phyloP scores from a whole-genome alignment of 2,797 vertebrate species.

The Cetoscarus ocellatus region DNA sequence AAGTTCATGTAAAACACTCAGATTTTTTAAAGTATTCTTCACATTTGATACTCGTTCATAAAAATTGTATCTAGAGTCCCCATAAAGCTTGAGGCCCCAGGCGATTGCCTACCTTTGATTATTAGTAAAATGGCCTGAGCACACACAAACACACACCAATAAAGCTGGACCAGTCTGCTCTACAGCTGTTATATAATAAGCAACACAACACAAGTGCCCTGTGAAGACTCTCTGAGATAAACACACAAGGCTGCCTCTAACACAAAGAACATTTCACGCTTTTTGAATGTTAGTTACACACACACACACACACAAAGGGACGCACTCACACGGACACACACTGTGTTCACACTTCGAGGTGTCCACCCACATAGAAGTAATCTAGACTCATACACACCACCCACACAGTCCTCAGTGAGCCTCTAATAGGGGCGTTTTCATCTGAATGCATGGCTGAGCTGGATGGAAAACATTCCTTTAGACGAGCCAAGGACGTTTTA shows the following conservation, averaged over 20 bases:
- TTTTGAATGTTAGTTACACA: constrained; percentile 11
- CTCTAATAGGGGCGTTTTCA: constrained; percentile 5
- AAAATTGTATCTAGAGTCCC: too few species aligned
- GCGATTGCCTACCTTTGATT: too few species aligned
- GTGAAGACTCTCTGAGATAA: constrained; percentile 15
- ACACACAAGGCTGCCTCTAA: constrained; percentile 16
- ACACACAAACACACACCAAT: constrained; percentile 69
- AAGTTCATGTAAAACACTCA: too few species aligned
- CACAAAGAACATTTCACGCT: constrained; percentile 20
- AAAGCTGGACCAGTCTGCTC: constrained; percentile 71
- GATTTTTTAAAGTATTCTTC: too few species aligned
- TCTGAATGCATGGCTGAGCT: background rate
- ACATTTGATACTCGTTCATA: too few species aligned
- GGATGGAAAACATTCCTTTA: background rate
- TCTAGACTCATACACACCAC: constrained; percentile 47
- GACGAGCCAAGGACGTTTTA: background rate
- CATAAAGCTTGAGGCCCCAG: too few species aligned
- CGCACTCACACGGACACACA: constrained; percentile 17
- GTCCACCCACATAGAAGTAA: constrained; percentile 59
- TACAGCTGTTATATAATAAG: constrained; percentile 76
- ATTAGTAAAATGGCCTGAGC: too few species aligned
- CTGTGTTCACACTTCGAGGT: constrained; percentile 51
- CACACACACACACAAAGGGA: constrained; percentile 4
- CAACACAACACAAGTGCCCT: constrained; percentile 19
- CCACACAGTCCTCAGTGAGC: constrained; percentile 49